Base-by-base conservation (phyloP, 2,797 vertebrate genomes). In the Serranus cabrilla region DNA sequence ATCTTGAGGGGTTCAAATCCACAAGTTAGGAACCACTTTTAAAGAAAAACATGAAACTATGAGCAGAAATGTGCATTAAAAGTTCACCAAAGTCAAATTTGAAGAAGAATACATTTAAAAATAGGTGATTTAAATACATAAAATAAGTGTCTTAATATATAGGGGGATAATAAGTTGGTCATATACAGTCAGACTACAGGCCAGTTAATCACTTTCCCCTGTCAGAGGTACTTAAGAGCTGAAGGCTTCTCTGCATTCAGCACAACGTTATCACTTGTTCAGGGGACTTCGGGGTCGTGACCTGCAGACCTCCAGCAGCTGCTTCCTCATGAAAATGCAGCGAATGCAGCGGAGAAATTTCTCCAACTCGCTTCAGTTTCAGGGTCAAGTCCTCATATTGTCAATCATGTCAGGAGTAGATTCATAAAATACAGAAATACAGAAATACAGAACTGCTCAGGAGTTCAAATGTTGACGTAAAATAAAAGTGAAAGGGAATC, bases 221-320 rank as follows among this genome's bases (percentile, higher is more conserved):
- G 49, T 56, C 69, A 79, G 40, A 71, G 50, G 20, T 23, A 25
- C 1, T 70, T 60, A 71, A 50, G 62, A 67, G 37, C 59, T 65
- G 72, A 76, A 21, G 31, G 49, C 62, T 23, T 57, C 31, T 52
- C 57, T 18, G 37, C 20, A 60, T 63, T 71, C 40, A 64, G 40
- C 52, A 72, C 65, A 46, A 65, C 81, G 11, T 87, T 78, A 69
- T 63, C 63, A 66, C 66, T 63, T 49, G 51, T 71, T 51, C 34
- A 45, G 52, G 59, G 13, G 27, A 49, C 51, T 50, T 27, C 40
- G 34, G 40, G 78, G 70, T 81, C 20, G 0, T 51, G 78, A 83
- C 69, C 83, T 1, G 31, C 7, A 0, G 58, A 76, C 61, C 47
- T 21, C 20, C 7, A 64, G 10, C 88, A 88, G 83, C 84, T 88